A percentile compares a stretch with the other conserved stretches of the same genome.
phyloP scores from a whole-genome alignment of 2,113 vertebrate species.

The Monopterus albus region DNA sequence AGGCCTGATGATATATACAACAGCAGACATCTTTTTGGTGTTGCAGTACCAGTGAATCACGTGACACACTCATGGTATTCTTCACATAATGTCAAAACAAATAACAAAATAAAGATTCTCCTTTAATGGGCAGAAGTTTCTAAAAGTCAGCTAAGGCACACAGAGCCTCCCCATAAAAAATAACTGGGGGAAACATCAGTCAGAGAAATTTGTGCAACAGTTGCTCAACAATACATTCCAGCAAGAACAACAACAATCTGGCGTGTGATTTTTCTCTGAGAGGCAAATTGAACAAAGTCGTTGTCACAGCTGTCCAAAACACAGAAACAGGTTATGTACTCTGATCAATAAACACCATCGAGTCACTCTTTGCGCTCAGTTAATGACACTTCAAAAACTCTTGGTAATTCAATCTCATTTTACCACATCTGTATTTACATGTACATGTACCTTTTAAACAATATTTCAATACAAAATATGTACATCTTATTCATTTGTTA shows the following conservation, averaged over 20 bases:
- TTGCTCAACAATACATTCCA: conserved; percentile 92
- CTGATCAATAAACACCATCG: conserved; percentile 76
- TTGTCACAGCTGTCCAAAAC: conserved; percentile 66
- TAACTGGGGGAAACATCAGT: conserved; percentile 70
- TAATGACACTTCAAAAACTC: conserved; percentile 56
- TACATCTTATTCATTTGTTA: conserved; percentile 78
- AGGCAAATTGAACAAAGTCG: conserved; percentile 71
- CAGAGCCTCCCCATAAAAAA: conserved; percentile 79
- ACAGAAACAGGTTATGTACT: conserved; percentile 82
- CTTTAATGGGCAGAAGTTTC: conserved; percentile 85
- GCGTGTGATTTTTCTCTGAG: conserved; percentile 83
- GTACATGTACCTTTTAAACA: conserved; percentile 77
- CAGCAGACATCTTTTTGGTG: conserved; percentile 90
- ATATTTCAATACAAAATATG: conserved; percentile 86
- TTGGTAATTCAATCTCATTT: conserved; percentile 57
- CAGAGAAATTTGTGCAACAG: conserved; percentile 89
- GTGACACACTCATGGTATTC: conserved; percentile 73
- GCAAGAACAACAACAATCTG: conserved; percentile 88
- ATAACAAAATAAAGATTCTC: conserved; percentile 73
- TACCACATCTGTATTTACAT: conserved; percentile 77
- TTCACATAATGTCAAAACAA: conserved; percentile 63
- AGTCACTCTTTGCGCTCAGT: conserved; percentile 53
- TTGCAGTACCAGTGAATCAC: conserved; percentile 88
- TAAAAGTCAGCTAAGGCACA: conserved; percentile 95
- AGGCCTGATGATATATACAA: conserved; percentile 92